phyloP scores from a whole-genome alignment of 64 coral and sea anemone species.

The Astreopora myriophthalma region DNA sequence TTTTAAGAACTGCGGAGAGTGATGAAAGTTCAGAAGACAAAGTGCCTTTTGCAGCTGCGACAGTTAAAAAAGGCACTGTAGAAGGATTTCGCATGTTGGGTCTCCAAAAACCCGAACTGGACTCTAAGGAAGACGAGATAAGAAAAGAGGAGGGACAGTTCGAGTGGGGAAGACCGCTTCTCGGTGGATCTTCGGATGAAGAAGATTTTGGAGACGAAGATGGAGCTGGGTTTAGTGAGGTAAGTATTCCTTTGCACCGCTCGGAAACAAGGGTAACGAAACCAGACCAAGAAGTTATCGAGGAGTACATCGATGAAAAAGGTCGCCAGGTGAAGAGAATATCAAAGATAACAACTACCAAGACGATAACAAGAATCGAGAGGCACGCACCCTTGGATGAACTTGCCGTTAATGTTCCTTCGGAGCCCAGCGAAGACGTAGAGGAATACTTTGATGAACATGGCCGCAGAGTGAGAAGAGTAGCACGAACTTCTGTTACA shows the following conservation, averaged over 20 bases:
- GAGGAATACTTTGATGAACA: slow-evolving; percentile 88
- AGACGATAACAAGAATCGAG: slow-evolving; percentile 17
- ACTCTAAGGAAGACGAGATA: neutral
- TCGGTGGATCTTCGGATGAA: neutral
- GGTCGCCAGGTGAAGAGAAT: slow-evolving; percentile 74
- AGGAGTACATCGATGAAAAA: slow-evolving; percentile 79
- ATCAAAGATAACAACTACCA: slow-evolving; percentile 63
- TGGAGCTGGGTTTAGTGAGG: neutral
- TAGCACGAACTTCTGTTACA: slow-evolving; percentile 55
- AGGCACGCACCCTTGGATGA: neutral
- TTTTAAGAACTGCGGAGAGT: neutral
- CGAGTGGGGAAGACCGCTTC: slow-evolving; percentile 39
- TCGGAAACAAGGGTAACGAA: neutral
- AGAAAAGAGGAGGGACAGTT: neutral
- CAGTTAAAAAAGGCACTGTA: neutral
- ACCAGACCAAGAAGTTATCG: slow-evolving; percentile 48
- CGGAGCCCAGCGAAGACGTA: slow-evolving; percentile 68
- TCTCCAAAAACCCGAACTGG: neutral
- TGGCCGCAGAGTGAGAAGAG: slow-evolving; percentile 78
- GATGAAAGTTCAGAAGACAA: neutral
- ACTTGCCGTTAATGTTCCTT: slow-evolving; percentile 55
- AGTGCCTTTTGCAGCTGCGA: neutral
- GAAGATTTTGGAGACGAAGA: neutral
- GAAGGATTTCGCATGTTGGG: neutral
- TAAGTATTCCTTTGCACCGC: slow-evolving; percentile 24